Base-by-base conservation (phyloP, 2,797 vertebrate genomes). In the Neoniphon sammara region DNA sequence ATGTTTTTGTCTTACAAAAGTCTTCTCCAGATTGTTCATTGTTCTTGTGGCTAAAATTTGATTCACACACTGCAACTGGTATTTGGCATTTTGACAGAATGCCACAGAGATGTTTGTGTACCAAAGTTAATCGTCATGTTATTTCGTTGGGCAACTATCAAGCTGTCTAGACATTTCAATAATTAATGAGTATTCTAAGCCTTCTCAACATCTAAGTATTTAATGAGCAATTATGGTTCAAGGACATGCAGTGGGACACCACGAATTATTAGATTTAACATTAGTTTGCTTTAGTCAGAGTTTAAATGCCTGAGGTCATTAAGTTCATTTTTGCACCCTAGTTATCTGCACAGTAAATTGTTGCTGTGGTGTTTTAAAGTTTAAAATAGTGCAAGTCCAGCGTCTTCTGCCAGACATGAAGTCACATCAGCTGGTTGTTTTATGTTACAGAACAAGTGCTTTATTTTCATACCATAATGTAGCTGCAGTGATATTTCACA, bases 401-500 rank as follows among this genome's bases (percentile, higher is more conserved):
- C 23, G 6, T 50, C 30, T 23, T 18, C 20, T 21, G 11, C 18
- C 21, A 52, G 54, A 46, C 36, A 62, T 62, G 49, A 57, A 76
- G 70, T 73, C 36, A 23, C 27, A 62, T 31, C 27, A 70, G 15
- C 39, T 61, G 23, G 12, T 67, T 73, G 69, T 80, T 69, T 46
- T 39, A 36, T 84, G 79, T 95, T 93, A 93, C 89, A 89, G 93
- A 94, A 94, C 93, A 96, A 98, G 96, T 98, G 96, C 96, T 99
- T 99, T 99, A 99, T 98, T 99, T 93, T 91, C 94, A 92, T 94
- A 93, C 88, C 80, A 94, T 97, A 97, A 93, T 95, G 96, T 95
- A 96, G 96, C 95, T 96, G 96, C 95, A 88, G 95, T 96, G 96
- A 97, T 96, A 96, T 95, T 95, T 96, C 96, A 97, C 96, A 96